Percentiles rank a stretch among this genome's conserved stretches.
Conservation (phyloP, 1,140 invertebrate species). For the Lepidurus arcticus region DNA sequence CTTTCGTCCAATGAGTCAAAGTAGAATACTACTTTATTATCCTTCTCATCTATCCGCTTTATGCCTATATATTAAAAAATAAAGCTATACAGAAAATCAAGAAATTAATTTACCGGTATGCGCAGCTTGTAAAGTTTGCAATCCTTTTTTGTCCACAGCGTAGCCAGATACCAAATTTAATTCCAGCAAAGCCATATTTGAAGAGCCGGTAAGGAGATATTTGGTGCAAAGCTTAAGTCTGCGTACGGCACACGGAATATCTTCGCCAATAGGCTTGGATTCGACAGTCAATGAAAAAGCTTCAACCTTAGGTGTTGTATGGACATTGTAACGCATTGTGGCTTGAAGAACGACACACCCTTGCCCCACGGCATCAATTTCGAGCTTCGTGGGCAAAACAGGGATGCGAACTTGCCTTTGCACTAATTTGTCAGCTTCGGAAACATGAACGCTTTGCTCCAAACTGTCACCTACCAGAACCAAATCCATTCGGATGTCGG, state of each 20-base stretch:
- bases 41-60: constrained; percentile 46
- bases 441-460: constrained; percentile 43
- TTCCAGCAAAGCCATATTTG: constrained; percentile 61
- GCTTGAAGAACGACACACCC: constrained; percentile 57
- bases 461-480: constrained; percentile 42
- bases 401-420: constrained; percentile 45
- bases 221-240: constrained; percentile 44
- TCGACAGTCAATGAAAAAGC: constrained; percentile 45
- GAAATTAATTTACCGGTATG: constrained; percentile 9
- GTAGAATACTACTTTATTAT: constrained; percentile 46
- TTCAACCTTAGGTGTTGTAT: constrained; percentile 44
- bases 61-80: constrained; percentile 36
- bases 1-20: constrained; percentile 42
- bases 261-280: constrained; percentile 40
- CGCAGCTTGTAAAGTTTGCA: constrained; percentile 42
- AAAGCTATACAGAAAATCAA: background rate
- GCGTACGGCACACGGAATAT: constrained; percentile 45
- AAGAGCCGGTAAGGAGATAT: constrained; percentile 46
- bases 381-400: constrained; percentile 47
- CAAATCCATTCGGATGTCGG: constrained; percentile 45
- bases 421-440: constrained; percentile 48
- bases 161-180: constrained; percentile 60
- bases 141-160: constrained; percentile 49
- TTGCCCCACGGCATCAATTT: constrained; percentile 50
- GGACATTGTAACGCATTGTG: constrained; percentile 51